Evolutionary conservation across 1,140 invertebrate genomes (phyloP), one percentile per base, ranked within the genome.

Genomic region (Episyrphus balteatus): DNA sequence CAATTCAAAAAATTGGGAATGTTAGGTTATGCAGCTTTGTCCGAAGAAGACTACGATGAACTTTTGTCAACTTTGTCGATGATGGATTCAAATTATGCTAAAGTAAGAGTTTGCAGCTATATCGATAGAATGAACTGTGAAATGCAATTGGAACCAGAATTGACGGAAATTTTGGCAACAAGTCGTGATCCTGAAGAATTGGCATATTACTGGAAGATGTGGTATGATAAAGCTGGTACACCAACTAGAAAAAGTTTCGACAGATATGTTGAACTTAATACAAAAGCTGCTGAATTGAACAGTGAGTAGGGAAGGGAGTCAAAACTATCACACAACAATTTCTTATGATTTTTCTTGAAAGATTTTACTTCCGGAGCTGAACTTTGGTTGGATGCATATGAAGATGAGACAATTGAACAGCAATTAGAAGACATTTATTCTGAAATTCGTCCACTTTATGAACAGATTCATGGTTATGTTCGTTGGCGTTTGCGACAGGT

Each of bases 81-180:
- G 15, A 91, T 92, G 87, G 75, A 87, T 58, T 76, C 75, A 1
- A 83, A 84, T 48, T 92, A 86, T 55, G 81, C 83, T 5, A 88
- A 79, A 13, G 80, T 87, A 0, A 89, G 86, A 68, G 80, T 92
- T 17, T 89, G 86, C 58, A 76, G 79, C 44, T 84, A 72, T 54
- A 77, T 78, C 32, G 69, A 86, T 54, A 53, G 52, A 0, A 74
- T 56, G 0, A 83, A 84, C 55, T 89, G 86, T 56, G 77, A 85
- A 58, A 65, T 89, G 5, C 70, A 75, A 18, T 70, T 92, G 11
- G 85, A 89, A 53, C 87, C 87, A 51, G 83, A 89, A 55, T 71
- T 89, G 13, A 82, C 79, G 1, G 73, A 79, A 38, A 72, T 84
- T 37, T 72, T 90, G 49, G 70, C 73, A 2, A 76, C 68, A 15